A percentile compares a stretch with the other conserved stretches of the same genome.
phyloP scores from a whole-genome alignment of 2,797 vertebrate genomes.

The Periparus ater region DNA sequence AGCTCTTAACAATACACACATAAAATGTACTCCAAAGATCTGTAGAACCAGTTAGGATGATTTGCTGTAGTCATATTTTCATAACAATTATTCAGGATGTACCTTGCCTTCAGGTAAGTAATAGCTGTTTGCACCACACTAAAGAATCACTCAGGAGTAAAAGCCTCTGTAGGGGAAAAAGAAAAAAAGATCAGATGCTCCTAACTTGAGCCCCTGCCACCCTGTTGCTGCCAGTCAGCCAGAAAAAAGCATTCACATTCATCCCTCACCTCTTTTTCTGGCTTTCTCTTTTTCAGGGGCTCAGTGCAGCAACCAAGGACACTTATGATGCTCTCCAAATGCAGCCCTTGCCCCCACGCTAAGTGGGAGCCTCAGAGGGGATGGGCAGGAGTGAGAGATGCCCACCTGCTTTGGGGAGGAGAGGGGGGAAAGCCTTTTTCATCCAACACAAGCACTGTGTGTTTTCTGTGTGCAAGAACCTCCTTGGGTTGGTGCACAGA shows the following conservation, averaged over 20 bases:
- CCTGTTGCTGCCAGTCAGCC: not conserved
- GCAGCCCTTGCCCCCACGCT: constrained; percentile 81
- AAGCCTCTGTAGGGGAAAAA: not conserved
- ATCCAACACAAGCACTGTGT: not conserved
- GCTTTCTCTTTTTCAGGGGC: constrained; percentile 74
- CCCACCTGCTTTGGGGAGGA: not conserved
- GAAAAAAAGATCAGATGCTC: fast-evolving
- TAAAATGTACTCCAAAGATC: not conserved
- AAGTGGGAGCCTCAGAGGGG: not conserved
- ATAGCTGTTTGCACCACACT: not conserved
- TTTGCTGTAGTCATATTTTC: not conserved
- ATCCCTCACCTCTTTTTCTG: not conserved
- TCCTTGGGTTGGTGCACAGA: not conserved
- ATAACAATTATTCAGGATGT: not conserved
- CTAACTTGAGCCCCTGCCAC: not conserved
- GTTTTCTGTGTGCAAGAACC: not conserved
- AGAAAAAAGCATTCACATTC: not conserved
- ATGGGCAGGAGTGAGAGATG: not conserved
- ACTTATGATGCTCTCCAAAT: constrained; percentile 89
- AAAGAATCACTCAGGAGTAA: not conserved
- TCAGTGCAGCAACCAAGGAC: constrained; percentile 85
- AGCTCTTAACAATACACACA: not conserved
- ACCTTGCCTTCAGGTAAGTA: not conserved
- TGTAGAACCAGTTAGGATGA: not conserved
- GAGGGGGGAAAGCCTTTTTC: not conserved